phyloP scores from a whole-genome alignment of 1,140 invertebrate species.

The Drosophila arawakana region DNA sequence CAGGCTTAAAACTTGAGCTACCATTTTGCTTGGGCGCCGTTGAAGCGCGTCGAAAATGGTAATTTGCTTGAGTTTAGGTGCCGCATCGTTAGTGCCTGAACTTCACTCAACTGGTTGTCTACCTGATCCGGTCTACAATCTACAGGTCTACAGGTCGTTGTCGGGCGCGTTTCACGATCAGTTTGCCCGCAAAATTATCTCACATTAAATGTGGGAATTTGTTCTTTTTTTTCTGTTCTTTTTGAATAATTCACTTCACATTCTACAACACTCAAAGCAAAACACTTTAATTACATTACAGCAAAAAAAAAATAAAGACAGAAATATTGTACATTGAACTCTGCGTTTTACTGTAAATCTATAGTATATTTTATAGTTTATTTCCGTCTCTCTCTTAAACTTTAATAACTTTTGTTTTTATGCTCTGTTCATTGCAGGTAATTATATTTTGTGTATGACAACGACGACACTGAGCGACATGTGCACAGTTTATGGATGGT shows the following conservation, averaged over 20 bases:
- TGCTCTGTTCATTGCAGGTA: conserved; percentile 61
- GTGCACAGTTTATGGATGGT: conserved; percentile 31
- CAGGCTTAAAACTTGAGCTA: background rate
- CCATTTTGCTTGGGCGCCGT: conserved; percentile 30
- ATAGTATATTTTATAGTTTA: conserved; percentile 25
- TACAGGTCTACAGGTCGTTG: conserved; percentile 23
- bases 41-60: conserved; percentile 67
- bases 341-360: background rate
- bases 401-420: conserved; percentile 36
- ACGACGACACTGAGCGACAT: background rate
- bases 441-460: conserved; percentile 28
- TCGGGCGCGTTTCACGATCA: conserved; percentile 44
- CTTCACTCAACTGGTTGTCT: conserved; percentile 45
- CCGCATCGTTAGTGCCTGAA: conserved; percentile 43
- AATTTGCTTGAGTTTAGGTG: conserved; percentile 59
- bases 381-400: background rate
- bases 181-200: conserved; percentile 61
- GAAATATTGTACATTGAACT: conserved; percentile 15
- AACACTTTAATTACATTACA: conserved; percentile 12
- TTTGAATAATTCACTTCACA: conserved; percentile 19
- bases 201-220: conserved; percentile 68
- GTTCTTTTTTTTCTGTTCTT: background rate
- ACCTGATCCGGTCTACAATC: conserved; percentile 31
- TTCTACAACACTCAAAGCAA: conserved; percentile 17
- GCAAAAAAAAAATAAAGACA: too few species aligned